Evolutionary conservation across 2,797 vertebrate genomes (phyloP), one percentile per base, ranked within the genome.

Genomic region (Cynodonichthys magdalenae): DNA sequence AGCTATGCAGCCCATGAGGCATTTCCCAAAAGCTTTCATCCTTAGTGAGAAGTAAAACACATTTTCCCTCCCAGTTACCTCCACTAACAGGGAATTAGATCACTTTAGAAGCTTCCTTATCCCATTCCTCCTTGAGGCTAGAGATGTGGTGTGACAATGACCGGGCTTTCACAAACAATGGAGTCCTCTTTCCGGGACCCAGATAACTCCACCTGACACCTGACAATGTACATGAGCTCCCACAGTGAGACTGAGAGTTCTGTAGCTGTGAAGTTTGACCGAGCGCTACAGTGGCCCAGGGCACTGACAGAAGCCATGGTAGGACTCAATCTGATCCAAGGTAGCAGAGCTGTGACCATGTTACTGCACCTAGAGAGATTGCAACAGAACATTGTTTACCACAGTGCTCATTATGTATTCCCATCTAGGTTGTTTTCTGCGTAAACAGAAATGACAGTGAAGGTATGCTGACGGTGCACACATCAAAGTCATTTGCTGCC

Each of bases 201-300:
- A 47, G 52, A 69, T 91, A 91, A 93, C 86, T 82, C 63, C 68
- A 83, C 80, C 88, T 89, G 90, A 91, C 90, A 92, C 85, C 88
- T 92, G 90, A 91, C 89, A 91, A 67, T 45, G 79, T 81, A 84
- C 84, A 84, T 88, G 80, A 92, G 71, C 71, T 79, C 75, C 84
- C 75, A 81, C 55, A 24, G 75, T 78, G 74, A 84, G 76, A 84
- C 75, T 70, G 85, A 84, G 74, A 71, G 71, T 80, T 82, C 64
- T 66, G 65, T 57, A 60, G 68, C 61, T 77, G 74, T 81, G 77
- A 82, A 77, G 71, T 73, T 80, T 73, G 77, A 81, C 83, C 69
- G 53, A 62, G 74, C 12, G 14, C 51, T 27, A 54, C 45, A 59
- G 63, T 63, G 74, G 79, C 78, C 70, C 55, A 53, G 56, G 76